phyloP scores from a whole-genome alignment of 1,140 invertebrate species.

The Carposina sasakii region DNA sequence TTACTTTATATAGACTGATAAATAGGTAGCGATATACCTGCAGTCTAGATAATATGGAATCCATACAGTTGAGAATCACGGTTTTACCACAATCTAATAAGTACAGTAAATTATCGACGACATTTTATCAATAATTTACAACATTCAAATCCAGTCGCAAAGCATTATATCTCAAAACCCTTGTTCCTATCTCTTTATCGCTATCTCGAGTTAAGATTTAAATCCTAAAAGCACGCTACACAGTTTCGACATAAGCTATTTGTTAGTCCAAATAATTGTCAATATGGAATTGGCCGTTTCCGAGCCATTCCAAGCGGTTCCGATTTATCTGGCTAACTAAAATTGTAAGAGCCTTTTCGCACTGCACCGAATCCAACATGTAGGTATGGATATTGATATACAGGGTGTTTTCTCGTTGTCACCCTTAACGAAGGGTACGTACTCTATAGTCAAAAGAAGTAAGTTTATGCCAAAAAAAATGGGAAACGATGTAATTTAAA shows the following conservation, averaged over 20 bases:
- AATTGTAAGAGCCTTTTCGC: not conserved
- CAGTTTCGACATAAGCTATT: constrained; percentile 36
- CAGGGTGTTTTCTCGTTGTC: too few species aligned
- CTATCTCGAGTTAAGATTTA: constrained; percentile 35
- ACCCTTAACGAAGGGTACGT: too few species aligned
- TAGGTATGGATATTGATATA: too few species aligned
- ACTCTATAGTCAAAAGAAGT: too few species aligned
- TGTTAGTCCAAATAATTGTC: constrained; percentile 45
- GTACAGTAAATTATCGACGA: not conserved
- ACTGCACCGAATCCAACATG: not conserved
- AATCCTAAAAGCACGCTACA: constrained; percentile 32
- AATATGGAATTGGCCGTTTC: constrained; percentile 36
- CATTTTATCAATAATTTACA: constrained; percentile 18
- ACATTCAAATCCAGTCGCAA: constrained; percentile 16
- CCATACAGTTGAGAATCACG: constrained; percentile 13
- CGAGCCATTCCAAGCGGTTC: constrained; percentile 28
- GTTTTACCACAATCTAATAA: too few species aligned
- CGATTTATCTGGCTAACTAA: constrained; percentile 32
- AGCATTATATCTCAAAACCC: constrained; percentile 18
- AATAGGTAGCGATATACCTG: too few species aligned
- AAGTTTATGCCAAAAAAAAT: too few species aligned
- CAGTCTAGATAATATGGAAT: too few species aligned
- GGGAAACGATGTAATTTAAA: too few species aligned
- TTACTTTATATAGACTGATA: too few species aligned
- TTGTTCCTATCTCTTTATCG: constrained; percentile 20